Evolutionary conservation across 1,140 invertebrate species (phyloP).

Genomic region (Myzus persicae): DNA sequence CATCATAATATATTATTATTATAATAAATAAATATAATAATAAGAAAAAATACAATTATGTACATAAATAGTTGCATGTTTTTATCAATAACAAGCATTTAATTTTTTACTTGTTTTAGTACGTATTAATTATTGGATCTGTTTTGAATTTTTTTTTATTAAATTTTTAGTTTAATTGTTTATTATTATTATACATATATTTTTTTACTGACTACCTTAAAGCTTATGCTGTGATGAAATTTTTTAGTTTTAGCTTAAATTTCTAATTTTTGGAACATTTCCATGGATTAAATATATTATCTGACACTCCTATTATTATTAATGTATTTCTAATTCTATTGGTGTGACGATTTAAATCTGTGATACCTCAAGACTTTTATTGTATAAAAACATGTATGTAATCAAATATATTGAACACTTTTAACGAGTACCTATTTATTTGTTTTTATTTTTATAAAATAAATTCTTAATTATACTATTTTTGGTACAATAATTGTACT

Average conservation of each 20-base stretch:
- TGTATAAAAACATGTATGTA: conserved; percentile 8
- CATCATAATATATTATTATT: background rate
- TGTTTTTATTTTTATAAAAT: background rate
- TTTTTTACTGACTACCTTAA: background rate
- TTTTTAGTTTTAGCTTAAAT: background rate
- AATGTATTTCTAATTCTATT: background rate
- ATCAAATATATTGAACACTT: background rate
- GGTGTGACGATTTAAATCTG: background rate
- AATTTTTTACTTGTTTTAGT: background rate
- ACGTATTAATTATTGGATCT: background rate
- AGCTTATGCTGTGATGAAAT: conserved; percentile 1
- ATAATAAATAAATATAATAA: too few species aligned
- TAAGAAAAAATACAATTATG: too few species aligned
- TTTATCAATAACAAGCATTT: background rate
- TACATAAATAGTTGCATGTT: background rate
- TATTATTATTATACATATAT: background rate
- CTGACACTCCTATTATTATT: background rate
- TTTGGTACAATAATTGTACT: background rate
- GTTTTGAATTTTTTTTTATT: background rate
- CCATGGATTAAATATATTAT: background rate
- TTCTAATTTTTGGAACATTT: background rate
- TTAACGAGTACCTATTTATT: background rate
- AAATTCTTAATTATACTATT: background rate
- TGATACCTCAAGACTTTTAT: conserved; percentile 26
- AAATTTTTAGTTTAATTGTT: background rate